Percentiles rank a stretch among this genome's conserved stretches.
phyloP scores from a whole-genome alignment of 2,797 vertebrate species.

The Chiloscyllium punctatum region DNA sequence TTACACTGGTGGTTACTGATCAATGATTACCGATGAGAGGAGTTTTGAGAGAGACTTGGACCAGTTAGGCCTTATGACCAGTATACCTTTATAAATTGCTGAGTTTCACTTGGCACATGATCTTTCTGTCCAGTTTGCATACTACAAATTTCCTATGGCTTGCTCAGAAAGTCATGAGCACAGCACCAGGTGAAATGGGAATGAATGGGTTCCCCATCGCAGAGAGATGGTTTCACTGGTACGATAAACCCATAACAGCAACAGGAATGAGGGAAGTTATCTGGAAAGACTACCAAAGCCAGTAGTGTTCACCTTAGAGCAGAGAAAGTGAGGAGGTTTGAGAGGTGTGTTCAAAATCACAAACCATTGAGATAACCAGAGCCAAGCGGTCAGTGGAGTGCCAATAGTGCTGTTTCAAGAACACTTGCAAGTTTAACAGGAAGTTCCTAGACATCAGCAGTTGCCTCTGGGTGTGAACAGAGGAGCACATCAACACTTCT shows the following conservation, averaged over 20 bases:
- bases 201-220: not conserved
- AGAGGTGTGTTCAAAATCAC: not conserved
- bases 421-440: not conserved
- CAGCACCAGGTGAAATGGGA: not conserved
- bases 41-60: not conserved
- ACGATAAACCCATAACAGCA: not conserved
- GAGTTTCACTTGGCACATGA: not conserved
- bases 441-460: too few species aligned
- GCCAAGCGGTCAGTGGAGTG: not conserved
- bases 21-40: not conserved
- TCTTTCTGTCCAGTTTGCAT: not conserved
- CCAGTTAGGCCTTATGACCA: not conserved
- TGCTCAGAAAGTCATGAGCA: not conserved
- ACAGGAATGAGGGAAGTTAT: not conserved
- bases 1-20: too few species aligned
- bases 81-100: too few species aligned
- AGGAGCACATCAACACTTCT: not conserved
- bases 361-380: not conserved
- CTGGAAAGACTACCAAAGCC: not conserved
- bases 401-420: not conserved
- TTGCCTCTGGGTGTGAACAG: not conserved
- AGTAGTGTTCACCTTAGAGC: not conserved
- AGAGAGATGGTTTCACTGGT: not conserved
- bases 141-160: not conserved
- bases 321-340: not conserved